These are phyloP conservation scores for Melipona quadrifasciata DNA, from an alignment of 1,140 invertebrate species.

Conservation along the genomic window DNA sequence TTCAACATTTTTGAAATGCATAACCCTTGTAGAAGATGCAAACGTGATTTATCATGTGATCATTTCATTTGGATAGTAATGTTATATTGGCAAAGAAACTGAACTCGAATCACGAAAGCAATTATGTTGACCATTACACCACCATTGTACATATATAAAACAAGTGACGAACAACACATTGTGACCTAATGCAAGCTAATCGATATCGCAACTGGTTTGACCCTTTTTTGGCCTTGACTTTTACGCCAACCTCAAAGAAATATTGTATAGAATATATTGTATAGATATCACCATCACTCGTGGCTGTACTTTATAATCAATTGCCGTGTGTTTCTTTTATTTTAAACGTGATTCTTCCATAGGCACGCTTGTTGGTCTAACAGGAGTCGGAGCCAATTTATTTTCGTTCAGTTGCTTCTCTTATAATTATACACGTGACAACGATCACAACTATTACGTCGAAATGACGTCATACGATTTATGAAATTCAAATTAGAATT, in stretches of 20 bases:
- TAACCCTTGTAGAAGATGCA: not conserved
- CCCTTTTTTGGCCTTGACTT: constrained; percentile 10
- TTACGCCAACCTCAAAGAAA: constrained; percentile 3
- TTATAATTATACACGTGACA: not conserved
- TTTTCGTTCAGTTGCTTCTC: constrained; percentile 1
- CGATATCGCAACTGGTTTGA: not conserved
- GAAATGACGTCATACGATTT: not conserved
- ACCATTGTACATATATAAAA: constrained; percentile 75
- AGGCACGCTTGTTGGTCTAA: not conserved
- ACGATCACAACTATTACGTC: not conserved
- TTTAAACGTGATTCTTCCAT: not conserved
- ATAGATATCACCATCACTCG: not conserved
- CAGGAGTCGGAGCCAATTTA: constrained; percentile 8
- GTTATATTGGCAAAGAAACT: constrained; percentile 91
- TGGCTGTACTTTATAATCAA: not conserved
- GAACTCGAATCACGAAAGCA: constrained; percentile 96
- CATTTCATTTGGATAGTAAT: not conserved
- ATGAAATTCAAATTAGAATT: constrained; percentile 16
- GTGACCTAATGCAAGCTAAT: constrained; percentile 6
- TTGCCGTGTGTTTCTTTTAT: not conserved
- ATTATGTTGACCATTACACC: constrained; percentile 90
- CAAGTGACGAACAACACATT: fast-evolving
- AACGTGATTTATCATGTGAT: not conserved
- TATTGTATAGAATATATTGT: not conserved
- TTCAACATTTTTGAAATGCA: not conserved